Evolutionary conservation across 2,797 vertebrate genomes (phyloP).

Genomic region (Macroramphosus scolopax): DNA sequence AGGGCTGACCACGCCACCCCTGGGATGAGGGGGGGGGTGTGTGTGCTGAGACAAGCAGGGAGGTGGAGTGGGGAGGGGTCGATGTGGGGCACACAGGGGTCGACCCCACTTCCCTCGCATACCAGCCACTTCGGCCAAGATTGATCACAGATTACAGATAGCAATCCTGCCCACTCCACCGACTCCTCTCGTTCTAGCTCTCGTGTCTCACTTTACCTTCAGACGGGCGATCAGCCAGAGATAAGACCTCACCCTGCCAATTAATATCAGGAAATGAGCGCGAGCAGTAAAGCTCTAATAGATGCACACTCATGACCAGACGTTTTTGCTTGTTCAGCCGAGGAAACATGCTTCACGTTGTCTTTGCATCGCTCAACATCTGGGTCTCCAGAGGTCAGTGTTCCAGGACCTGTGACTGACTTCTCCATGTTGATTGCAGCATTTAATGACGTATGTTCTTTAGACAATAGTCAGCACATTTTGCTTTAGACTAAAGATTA

Average conservation of each 20-base stretch:
- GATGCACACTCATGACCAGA: constrained; percentile 63
- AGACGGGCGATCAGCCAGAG: constrained; percentile 49
- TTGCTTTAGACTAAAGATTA: too few relatives aligned
- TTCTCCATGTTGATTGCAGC: too few relatives aligned
- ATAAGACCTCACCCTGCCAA: constrained; percentile 63
- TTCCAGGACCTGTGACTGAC: constrained; percentile 3
- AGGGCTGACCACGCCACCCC: constrained; percentile 70
- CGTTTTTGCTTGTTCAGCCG: constrained; percentile 21
- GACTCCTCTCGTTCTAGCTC: constrained; percentile 47
- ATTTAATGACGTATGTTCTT: too few relatives aligned
- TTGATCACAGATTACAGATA: constrained; percentile 81
- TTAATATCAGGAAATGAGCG: constrained; percentile 71
- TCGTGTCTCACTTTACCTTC: constrained; percentile 35
- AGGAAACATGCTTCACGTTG: constrained; percentile 7
- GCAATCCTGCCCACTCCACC: constrained; percentile 60
- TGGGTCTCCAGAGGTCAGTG: neutral
- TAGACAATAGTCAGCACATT: too few relatives aligned
- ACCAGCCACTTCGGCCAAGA: constrained; percentile 76
- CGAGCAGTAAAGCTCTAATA: constrained; percentile 51
- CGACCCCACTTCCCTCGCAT: constrained; percentile 79
- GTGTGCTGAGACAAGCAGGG: constrained; percentile 52
- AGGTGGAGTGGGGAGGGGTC: constrained; percentile 38
- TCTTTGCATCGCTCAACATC: constrained; percentile 1
- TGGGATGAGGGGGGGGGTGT: constrained; percentile 55
- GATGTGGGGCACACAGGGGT: constrained; percentile 48